Evolutionary conservation across 2,888 invertebrate species (phyloP), one percentile per base, ranked within the genome.

Genomic region (Leptarthrus brevirostris): DNA sequence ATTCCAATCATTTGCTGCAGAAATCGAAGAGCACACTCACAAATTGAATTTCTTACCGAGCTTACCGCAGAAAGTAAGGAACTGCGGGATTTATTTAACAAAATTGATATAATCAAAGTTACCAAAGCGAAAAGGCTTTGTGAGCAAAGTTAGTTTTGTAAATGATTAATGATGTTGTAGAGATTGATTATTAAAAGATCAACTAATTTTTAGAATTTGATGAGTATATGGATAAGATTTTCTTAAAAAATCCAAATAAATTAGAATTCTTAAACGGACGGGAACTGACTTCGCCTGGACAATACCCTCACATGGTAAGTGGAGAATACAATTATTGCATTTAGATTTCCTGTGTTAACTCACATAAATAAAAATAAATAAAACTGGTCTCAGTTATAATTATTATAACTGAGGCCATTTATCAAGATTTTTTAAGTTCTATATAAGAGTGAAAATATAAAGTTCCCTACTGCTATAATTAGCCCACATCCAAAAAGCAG

Each of bases 261-360:
- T 2, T 20, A 6, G 30, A 69, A n/a, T 26, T 12, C 12, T 52
- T 69, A 18, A 49, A 49, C 49, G 69, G 49, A 6, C 49, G 69
- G 0, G 49, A 69, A 6, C 49, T 69, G 0, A 30, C 69, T 12
- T 24, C 30, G 1, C 69, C 69, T 2, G 30, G 47, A 69, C 12
- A 47, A 24, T 49, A 69, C 49, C 69, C 69, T 26, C 69, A 69
- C 5, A 69, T 69, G 49, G 69, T 69, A 69, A 47, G 16, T n/a
- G 24, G n/a, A 34, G 18, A 61, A 14, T 61, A 20, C 1, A 36
- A 34, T 24, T 24, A 53, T 53, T 47, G 36, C 12, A 12, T 12
- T 5, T 8, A 36, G 36, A 8, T 5, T 36, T 5, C 36, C 36
- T 36, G 36, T 36, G 22, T n/a, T n/a, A n/a, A n/a, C n/a, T n/a